Base-by-base conservation (phyloP, 2,888 invertebrate genomes). In the Apodemia hepburni region DNA sequence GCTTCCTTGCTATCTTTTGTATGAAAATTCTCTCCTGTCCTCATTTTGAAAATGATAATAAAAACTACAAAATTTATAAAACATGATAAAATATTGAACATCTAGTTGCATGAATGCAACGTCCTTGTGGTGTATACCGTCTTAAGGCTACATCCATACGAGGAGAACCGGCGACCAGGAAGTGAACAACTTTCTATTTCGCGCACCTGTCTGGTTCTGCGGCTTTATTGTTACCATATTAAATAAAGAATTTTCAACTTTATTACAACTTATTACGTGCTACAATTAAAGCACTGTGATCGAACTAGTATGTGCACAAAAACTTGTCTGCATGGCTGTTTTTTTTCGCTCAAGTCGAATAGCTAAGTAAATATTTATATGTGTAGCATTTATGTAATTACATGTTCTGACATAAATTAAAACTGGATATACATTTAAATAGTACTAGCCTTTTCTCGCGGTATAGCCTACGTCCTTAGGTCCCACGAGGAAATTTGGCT, bases 131-230 rank as follows among this genome's bases (percentile, higher is more conserved):
- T 61, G n/a, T n/a, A 74, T 71, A 76, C 76, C 68, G 18, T 70
- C 45, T 45, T n/a, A 65, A 68, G 69, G 69, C 65, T 68, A 74
- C 73, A 74, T 74, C 76, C 73, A 38, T 38, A 38, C 61, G 87
- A 87, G 87, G 89, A 82, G 72, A 85, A 77, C 87, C 76, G 78
- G 81, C 81, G 79, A 87, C 73, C 90, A 91, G 91, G 91, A 91
- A 91, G 89, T 82, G 84, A 88, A 89, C 91, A 88, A 90, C 91
- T 91, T 91, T 91, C 91, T 80, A 87, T 89, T 91, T 90, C 87
- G 82, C 79, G 79, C 91, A 91, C 91, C 91, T 90, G 90, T 87
- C 85, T 78, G 80, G 85, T 81, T 80, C 79, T 82, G 81, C 82
- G 76, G 75, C 80, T 84, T 81, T 82, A 77, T 76, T 75, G 73